Percentiles rank a stretch among this genome's conserved stretches.
phyloP scores from a whole-genome alignment of 2,888 invertebrate species.

The Scaptomyza polygonia region DNA sequence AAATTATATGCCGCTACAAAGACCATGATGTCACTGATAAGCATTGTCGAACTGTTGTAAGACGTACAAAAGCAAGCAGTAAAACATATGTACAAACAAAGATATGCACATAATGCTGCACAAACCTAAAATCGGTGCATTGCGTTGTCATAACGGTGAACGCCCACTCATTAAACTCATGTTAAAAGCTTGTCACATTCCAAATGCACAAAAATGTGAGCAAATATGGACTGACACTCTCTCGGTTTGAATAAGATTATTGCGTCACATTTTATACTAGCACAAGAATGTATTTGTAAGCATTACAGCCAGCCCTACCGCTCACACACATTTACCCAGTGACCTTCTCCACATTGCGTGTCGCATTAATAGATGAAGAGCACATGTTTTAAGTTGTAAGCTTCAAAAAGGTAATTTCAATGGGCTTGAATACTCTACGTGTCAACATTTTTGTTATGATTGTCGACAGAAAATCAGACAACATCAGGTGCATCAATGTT shows the following conservation, averaged over 20 bases:
- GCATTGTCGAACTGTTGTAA: no score
- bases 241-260: neutral
- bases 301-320: neutral
- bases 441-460: neutral
- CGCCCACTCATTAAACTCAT: neutral
- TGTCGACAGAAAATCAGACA: neutral
- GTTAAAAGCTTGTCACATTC: neutral
- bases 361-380: neutral
- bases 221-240: neutral
- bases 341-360: neutral
- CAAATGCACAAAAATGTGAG: neutral
- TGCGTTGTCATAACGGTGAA: neutral
- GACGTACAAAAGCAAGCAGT: no score
- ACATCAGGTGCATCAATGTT: neutral
- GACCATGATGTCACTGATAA: no score
- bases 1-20: no score
- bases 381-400: neutral
- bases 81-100: no score
- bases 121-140: neutral
- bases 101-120: neutral
- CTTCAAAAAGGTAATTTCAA: neutral
- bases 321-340: neutral
- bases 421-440: neutral
- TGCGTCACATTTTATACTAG: neutral
- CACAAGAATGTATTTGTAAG: neutral